These are phyloP conservation scores for Poeciliopsis gracilis DNA, from an alignment of 2,797 vertebrate genomes.

Conservation along the genomic window DNA sequence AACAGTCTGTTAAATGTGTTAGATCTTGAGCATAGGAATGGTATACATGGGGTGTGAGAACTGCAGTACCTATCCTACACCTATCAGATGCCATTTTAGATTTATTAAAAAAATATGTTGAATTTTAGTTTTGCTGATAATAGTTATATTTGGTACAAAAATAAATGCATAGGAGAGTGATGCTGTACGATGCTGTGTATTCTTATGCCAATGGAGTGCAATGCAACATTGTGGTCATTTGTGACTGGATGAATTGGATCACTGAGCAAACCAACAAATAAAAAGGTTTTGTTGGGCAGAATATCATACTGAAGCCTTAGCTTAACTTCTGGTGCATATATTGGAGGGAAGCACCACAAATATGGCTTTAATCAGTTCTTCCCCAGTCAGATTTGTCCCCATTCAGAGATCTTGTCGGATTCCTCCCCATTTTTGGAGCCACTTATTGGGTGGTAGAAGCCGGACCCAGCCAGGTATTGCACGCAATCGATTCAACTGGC, in stretches of 20 bases:
- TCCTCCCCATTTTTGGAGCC: too few relatives aligned
- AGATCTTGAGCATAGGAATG: not conserved
- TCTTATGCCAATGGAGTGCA: not conserved
- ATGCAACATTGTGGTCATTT: not conserved
- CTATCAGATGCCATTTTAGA: not conserved
- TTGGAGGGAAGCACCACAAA: not conserved
- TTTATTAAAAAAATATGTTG: not conserved
- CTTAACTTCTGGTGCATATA: not conserved
- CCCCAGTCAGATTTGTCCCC: too few relatives aligned
- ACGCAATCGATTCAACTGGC: too few relatives aligned
- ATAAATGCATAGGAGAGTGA: not conserved
- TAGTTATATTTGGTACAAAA: not conserved
- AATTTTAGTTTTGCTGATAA: not conserved
- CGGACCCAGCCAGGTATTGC: too few relatives aligned
- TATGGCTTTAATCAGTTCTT: too few relatives aligned
- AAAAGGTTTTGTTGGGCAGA: not conserved
- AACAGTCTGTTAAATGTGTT: not conserved
- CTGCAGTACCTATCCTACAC: not conserved
- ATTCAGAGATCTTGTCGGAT: too few relatives aligned
- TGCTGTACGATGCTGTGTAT: not conserved
- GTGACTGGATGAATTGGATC: not conserved
- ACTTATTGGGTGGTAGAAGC: too few relatives aligned
- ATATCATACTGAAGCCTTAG: not conserved
- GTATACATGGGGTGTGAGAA: not conserved
- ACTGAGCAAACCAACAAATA: not conserved